Evolutionary conservation across 2,113 vertebrate species (phyloP).

Genomic region (Hemichromis elongatus): DNA sequence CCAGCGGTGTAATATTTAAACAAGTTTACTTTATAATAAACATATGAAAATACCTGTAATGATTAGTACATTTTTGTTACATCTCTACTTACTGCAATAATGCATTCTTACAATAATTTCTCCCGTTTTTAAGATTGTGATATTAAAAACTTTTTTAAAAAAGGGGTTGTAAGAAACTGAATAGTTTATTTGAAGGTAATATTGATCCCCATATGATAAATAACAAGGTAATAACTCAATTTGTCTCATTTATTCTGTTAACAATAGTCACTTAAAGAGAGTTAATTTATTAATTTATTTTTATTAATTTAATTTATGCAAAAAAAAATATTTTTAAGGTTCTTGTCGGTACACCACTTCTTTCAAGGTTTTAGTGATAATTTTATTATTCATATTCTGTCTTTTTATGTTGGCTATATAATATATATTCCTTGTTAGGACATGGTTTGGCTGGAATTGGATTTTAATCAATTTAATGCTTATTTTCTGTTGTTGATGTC

Average conservation of each 20-base stretch:
- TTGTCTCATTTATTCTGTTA: accelerated
- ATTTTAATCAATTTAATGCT: no score
- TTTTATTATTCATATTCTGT: accelerated
- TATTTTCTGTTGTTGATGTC: no score
- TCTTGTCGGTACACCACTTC: no score
- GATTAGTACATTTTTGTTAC: accelerated
- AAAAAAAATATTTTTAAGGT: no score
- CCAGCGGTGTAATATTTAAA: not conserved
- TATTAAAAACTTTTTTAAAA: accelerated
- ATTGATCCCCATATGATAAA: accelerated
- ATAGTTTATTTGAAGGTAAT: accelerated
- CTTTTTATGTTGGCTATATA: no score
- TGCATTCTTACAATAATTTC: accelerated
- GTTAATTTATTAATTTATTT: accelerated
- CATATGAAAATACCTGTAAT: accelerated
- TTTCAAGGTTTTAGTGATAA: not conserved
- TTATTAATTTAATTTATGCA: no score
- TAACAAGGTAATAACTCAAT: accelerated
- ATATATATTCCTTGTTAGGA: no score
- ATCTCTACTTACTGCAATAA: accelerated
- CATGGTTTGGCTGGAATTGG: no score
- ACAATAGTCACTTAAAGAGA: accelerated
- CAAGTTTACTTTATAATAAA: not conserved
- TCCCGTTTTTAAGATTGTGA: not conserved
- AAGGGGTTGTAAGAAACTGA: not conserved